phyloP scores from a whole-genome alignment of 2,113 vertebrate species.

The Naja naja region DNA sequence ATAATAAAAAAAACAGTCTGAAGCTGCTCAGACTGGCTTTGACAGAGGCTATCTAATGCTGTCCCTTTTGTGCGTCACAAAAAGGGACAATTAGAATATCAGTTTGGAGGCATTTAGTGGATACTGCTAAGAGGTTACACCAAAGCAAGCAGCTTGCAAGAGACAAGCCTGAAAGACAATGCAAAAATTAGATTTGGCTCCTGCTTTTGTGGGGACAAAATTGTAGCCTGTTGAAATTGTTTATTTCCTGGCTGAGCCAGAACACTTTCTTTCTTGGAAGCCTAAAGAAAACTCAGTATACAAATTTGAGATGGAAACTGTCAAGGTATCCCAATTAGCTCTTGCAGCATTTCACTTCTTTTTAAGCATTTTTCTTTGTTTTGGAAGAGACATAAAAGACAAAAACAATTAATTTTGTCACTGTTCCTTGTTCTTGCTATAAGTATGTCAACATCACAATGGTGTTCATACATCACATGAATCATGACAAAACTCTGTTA shows the following conservation, averaged over 20 bases:
- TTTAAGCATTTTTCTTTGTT: neutral
- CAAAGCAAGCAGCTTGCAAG: neutral
- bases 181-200: conserved; percentile 49
- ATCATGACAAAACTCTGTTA: neutral
- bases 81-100: neutral
- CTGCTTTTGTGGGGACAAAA: conserved; percentile 42
- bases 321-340: neutral
- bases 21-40: neutral
- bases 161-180: conserved; percentile 27
- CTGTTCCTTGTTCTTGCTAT: neutral
- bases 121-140: neutral
- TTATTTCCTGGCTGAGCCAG: conserved; percentile 57
- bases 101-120: neutral
- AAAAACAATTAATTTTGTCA: neutral
- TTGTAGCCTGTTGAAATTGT: conserved; percentile 46
- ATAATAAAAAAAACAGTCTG: neutral
- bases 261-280: conserved; percentile 56
- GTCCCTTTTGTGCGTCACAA: neutral
- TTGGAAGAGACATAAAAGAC: neutral
- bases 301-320: neutral
- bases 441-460: neutral
- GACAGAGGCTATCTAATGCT: neutral
- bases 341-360: neutral
- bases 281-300: conserved; percentile 26
- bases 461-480: neutral